Conservation (phyloP, 2,797 vertebrate species). For the Pipistrellus pygmaeus region DNA sequence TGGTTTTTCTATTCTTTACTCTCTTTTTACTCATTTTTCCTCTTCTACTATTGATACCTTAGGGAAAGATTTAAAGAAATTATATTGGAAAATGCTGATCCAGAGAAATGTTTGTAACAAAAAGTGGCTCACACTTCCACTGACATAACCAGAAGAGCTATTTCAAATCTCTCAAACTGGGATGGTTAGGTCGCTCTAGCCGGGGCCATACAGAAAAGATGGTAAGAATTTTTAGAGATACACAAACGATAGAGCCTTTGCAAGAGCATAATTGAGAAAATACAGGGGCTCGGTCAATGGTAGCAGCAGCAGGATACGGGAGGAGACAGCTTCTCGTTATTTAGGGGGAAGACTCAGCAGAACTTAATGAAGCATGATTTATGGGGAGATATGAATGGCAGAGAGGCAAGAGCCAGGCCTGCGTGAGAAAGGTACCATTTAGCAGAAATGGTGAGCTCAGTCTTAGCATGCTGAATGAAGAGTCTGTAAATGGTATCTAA, state of each 20-base stretch:
- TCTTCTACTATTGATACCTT: not conserved
- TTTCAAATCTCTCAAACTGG: not conserved
- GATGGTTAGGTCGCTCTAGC: not conserved
- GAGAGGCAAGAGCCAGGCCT: not conserved
- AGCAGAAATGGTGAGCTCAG: not conserved
- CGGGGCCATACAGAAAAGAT: not conserved
- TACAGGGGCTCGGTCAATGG: accelerated
- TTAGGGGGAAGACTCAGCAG: not conserved
- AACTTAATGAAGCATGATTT: accelerated
- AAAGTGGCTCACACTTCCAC: not conserved
- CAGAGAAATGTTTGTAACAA: not conserved
- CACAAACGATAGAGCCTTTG: not conserved
- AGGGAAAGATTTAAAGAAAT: not conserved
- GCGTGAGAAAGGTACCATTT: not conserved
- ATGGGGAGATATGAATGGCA: not conserved
- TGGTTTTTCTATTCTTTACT: not conserved
- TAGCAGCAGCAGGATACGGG: not conserved
- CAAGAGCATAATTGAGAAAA: not conserved
- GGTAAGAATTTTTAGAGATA: not conserved
- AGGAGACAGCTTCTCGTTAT: not conserved
- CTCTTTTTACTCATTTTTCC: not conserved
- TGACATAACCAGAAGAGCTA: not conserved
- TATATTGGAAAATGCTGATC: not conserved
- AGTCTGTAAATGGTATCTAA: not conserved
- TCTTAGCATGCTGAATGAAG: not conserved